Conservation (phyloP, 2,113 vertebrate species). For the Fukomys damarensis region DNA sequence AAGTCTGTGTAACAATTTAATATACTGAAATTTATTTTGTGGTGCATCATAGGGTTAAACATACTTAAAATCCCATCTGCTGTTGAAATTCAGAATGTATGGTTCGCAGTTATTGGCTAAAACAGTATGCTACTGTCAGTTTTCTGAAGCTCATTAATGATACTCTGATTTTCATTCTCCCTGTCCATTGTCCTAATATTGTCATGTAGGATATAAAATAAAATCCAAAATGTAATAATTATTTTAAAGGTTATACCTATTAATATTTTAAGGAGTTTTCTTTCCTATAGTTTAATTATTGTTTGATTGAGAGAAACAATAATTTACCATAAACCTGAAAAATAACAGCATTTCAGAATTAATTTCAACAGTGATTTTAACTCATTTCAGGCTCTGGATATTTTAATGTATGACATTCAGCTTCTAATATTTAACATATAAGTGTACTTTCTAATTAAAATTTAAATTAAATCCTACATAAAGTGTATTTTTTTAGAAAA, state of each 20-base stretch:
- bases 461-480: background rate
- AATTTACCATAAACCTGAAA: background rate
- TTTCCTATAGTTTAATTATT: background rate
- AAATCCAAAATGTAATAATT: background rate
- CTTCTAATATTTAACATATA: constrained; percentile 20
- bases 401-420: background rate
- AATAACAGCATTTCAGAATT: background rate
- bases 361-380: background rate
- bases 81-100: background rate
- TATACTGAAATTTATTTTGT: background rate
- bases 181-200: background rate
- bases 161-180: background rate
- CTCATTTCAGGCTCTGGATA: background rate
- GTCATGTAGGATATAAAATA: background rate
- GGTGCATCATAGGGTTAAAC: background rate
- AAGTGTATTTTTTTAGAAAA: background rate
- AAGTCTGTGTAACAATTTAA: background rate
- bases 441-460: background rate
- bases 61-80: background rate
- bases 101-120: background rate
- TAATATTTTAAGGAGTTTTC: background rate
- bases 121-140: background rate
- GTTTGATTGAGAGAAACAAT: background rate
- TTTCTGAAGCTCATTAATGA: background rate
- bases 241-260: background rate